These are phyloP conservation scores for Ormyrus pomaceus DNA, from an alignment of 2,888 invertebrate species.

Conservation along the genomic window DNA sequence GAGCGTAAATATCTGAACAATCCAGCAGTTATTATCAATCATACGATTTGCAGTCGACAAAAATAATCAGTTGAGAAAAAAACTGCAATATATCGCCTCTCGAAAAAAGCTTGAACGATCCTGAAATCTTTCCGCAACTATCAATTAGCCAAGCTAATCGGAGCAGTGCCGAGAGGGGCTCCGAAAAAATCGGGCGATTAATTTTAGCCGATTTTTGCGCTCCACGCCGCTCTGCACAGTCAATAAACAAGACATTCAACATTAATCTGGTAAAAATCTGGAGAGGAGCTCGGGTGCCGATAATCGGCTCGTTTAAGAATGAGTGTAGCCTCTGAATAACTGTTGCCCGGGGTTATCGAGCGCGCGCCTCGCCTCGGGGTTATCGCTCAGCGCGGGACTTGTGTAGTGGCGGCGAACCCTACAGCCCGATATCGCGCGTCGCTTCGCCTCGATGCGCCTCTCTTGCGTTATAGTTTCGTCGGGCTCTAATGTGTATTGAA, in stretches of 20 bases:
- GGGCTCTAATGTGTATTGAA: constrained; percentile 5
- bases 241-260: constrained; percentile 28
- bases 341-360: constrained; percentile 47
- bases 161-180: no score
- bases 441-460: constrained; percentile 71
- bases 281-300: constrained; percentile 20
- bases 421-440: constrained; percentile 67
- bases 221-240: constrained; percentile 30
- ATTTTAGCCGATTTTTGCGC: constrained; percentile 4
- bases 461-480: constrained; percentile 60
- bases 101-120: no score
- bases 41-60: no score
- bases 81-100: no score
- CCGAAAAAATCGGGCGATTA: no score
- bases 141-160: no score
- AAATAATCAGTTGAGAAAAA: no score
- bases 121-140: no score
- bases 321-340: neutral
- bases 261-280: constrained; percentile 24
- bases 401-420: constrained; percentile 62
- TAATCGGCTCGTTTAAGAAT: constrained; percentile 23
- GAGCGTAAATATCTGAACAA: no score
- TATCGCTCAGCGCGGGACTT: neutral
- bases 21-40: no score
- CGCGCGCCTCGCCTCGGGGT: neutral